A percentile compares a stretch with the other conserved stretches of the same genome.
phyloP scores from a whole-genome alignment of 2,113 vertebrate species.

The Pluvianellus socialis region DNA sequence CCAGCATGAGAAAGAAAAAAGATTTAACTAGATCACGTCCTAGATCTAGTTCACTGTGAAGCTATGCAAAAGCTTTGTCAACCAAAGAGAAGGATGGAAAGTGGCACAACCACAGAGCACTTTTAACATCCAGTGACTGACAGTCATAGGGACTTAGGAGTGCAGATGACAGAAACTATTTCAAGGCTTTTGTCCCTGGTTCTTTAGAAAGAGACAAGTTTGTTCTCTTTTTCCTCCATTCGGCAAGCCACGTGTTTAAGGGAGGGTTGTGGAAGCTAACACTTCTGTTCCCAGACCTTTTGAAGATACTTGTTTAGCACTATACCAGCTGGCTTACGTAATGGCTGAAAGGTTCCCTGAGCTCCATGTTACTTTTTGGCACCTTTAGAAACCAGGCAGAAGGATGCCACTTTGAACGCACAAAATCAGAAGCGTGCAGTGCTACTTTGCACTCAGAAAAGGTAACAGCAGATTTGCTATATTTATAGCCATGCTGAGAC shows the following conservation, averaged over 20 bases:
- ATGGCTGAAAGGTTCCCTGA: neutral
- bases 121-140: neutral
- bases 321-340: neutral
- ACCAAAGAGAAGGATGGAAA: neutral
- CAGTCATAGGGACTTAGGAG: neutral
- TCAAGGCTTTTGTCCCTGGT: neutral
- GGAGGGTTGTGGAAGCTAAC: neutral
- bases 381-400: slow-evolving; percentile 24
- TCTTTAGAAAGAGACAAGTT: neutral
- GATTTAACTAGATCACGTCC: neutral
- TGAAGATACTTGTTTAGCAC: neutral
- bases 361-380: neutral
- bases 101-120: neutral
- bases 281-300: neutral
- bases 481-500: slow-evolving; percentile 1
- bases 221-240: neutral
- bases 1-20: neutral
- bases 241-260: neutral
- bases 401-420: neutral
- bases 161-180: neutral
- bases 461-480: neutral
- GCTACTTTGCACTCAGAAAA: neutral
- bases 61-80: neutral
- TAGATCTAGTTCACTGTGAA: neutral
- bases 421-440: neutral